phyloP scores from a whole-genome alignment of 2,113 vertebrate genomes.

The Ageneiosus marmoratus region DNA sequence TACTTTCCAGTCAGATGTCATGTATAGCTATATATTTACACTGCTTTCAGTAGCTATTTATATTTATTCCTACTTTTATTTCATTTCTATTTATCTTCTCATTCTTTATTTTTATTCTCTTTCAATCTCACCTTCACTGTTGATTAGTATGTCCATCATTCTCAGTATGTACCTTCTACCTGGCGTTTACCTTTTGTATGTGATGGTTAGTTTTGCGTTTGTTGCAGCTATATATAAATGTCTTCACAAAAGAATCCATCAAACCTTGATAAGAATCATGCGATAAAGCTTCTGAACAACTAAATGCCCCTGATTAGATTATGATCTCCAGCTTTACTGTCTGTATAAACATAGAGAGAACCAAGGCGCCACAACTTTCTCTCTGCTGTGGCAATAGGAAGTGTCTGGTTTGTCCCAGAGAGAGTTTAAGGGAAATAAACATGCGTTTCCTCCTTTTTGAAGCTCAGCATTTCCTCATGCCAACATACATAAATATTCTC shows the following conservation, averaged over 20 bases:
- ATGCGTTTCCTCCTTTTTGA: conserved; percentile 66
- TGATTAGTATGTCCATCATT: conserved; percentile 78
- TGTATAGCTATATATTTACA: neutral
- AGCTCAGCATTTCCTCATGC: conserved; percentile 50
- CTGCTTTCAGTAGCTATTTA: neutral
- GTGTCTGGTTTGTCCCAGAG: conserved; percentile 44
- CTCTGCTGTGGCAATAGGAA: conserved; percentile 57
- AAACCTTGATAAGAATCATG: neutral
- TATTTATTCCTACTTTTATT: conserved; percentile 15
- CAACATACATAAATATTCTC: conserved; percentile 27
- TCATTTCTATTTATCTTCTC: conserved; percentile 52
- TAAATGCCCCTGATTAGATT: neutral
- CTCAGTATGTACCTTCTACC: conserved; percentile 82
- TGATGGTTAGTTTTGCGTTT: conserved; percentile 81
- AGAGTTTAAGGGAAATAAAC: conserved; percentile 68
- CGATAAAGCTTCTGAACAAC: neutral
- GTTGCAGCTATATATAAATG: conserved; percentile 61
- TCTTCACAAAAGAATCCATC: conserved; percentile 1
- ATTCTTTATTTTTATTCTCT: too few relatives aligned
- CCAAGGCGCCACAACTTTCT: conserved; percentile 32
- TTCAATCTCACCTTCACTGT: conserved; percentile 67
- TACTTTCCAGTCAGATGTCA: too few relatives aligned
- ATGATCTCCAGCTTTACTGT: neutral
- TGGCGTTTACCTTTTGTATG: conserved; percentile 86
- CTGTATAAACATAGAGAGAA: conserved; percentile 20